Conservation (phyloP, 2,113 vertebrate genomes). For the Lepidothrix coronata region DNA sequence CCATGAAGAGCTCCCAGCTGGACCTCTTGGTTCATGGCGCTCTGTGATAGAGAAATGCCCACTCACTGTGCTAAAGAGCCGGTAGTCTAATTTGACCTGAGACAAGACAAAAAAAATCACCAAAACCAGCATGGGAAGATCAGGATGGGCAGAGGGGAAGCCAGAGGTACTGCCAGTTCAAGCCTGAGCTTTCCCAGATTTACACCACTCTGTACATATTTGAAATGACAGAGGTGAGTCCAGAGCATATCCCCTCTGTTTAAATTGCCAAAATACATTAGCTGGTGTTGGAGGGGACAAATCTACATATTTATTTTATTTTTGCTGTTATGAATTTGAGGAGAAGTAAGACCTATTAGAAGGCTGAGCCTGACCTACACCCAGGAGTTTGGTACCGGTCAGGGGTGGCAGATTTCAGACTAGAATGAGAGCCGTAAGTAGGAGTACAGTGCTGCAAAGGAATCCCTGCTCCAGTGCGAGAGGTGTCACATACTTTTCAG, state of each 20-base stretch:
- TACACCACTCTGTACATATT: accelerated
- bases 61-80: accelerated
- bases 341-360: neutral
- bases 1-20: neutral
- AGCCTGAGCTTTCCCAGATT: neutral
- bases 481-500: accelerated
- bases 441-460: accelerated
- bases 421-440: neutral
- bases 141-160: neutral
- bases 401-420: neutral
- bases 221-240: neutral
- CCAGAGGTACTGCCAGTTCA: neutral
- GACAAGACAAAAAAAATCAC: neutral
- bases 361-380: neutral
- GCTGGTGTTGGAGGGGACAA: neutral
- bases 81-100: neutral
- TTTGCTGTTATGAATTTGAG: neutral
- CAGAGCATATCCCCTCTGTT: accelerated
- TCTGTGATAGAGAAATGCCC: neutral
- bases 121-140: neutral
- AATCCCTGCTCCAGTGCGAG: neutral
- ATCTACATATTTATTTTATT: neutral
- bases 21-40: neutral
- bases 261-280: neutral
- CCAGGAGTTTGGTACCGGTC: neutral